phyloP scores from a whole-genome alignment of 2,797 vertebrate species.

The Macropus fuliginosus region DNA sequence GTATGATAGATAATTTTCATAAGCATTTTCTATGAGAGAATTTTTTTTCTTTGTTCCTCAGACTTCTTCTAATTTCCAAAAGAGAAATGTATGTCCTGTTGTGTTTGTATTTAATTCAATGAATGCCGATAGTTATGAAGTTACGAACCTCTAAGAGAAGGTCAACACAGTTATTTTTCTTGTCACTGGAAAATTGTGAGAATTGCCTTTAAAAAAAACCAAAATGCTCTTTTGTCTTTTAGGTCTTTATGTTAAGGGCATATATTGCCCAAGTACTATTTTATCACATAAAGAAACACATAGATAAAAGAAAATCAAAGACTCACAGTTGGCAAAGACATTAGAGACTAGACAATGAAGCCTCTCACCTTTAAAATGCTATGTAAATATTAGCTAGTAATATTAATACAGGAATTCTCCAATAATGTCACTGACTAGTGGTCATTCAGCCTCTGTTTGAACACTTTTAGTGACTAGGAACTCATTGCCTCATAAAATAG shows the following conservation, averaged over 20 bases:
- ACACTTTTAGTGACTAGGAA: background rate
- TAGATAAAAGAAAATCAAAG: conserved; percentile 43
- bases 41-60: conserved; percentile 45
- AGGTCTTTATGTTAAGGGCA: conserved; percentile 37
- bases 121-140: conserved; percentile 46
- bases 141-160: conserved; percentile 41
- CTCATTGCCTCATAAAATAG: conserved; percentile 6
- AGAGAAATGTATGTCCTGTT: conserved; percentile 47
- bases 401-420: background rate
- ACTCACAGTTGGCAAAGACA: conserved; percentile 10
- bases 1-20: conserved; percentile 43
- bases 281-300: conserved; percentile 51
- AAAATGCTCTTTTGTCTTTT: conserved; percentile 22
- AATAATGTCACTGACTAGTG: background rate
- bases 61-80: conserved; percentile 49
- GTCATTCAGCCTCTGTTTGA: conserved; percentile 31
- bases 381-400: background rate
- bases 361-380: conserved; percentile 4
- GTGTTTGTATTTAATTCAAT: conserved; percentile 52
- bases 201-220: conserved; percentile 12
- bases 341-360: background rate
- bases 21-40: conserved; percentile 44
- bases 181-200: conserved; percentile 38
- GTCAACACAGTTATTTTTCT: conserved; percentile 60
- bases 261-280: conserved; percentile 26